Evolutionary conservation across 2,888 invertebrate species (phyloP).

Genomic region (Himalopsyche tibetana): DNA sequence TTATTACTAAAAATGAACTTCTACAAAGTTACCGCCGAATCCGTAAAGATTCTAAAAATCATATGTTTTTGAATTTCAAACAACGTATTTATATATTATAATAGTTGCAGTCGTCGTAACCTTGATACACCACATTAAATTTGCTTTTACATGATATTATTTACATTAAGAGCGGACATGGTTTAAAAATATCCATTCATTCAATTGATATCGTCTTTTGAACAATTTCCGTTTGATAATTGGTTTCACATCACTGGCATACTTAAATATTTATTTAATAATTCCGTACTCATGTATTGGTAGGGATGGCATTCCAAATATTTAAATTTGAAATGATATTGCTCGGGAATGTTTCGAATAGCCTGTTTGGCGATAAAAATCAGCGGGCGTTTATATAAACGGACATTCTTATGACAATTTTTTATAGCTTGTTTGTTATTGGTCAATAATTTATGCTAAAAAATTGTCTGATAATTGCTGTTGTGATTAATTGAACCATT

Average conservation of each 20-base stretch:
- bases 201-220: no score
- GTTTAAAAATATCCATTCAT: no score
- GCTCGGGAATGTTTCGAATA: slow-evolving; percentile 21
- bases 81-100: no score
- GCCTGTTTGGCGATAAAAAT: slow-evolving; percentile 26
- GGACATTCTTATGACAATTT: slow-evolving; percentile 25
- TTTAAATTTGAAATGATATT: slow-evolving; percentile 26
- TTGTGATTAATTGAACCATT: slow-evolving; percentile 16
- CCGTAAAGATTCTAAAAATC: no score
- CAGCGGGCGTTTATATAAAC: slow-evolving; percentile 18
- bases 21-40: no score
- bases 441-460: slow-evolving; percentile 1
- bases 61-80: no score
- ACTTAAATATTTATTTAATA: not conserved
- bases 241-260: slow-evolving; percentile 15
- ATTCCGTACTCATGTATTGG: not conserved
- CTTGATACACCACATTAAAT: no score
- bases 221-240: no score
- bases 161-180: no score
- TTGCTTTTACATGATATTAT: no score
- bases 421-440: slow-evolving; percentile 8
- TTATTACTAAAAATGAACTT: no score
- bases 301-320: slow-evolving; percentile 26
- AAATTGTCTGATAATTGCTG: slow-evolving; percentile 24
- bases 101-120: no score